These are phyloP conservation scores for Drosophila simulans DNA, from an alignment of 1,140 invertebrate species.

Conservation along the genomic window DNA sequence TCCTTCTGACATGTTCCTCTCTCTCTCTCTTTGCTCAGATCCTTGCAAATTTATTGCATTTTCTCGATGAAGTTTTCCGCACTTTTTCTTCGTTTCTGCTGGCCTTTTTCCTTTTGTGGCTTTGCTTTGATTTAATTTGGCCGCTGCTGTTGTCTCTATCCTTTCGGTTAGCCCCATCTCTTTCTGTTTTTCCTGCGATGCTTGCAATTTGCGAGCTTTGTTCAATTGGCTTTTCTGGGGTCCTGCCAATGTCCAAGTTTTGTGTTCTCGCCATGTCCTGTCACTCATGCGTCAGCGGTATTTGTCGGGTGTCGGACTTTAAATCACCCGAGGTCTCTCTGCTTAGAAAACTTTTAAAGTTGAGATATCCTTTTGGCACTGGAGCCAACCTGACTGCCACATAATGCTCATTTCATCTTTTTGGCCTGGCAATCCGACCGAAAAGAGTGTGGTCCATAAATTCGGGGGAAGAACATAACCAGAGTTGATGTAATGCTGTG, in stretches of 20 bases:
- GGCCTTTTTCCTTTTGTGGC: conserved; percentile 49
- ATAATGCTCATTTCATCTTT: conserved; percentile 4
- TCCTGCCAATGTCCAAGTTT: conserved; percentile 24
- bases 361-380: conserved; percentile 6
- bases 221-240: conserved; percentile 68
- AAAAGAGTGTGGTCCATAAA: conserved; percentile 1
- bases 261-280: conserved; percentile 39
- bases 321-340: conserved; percentile 37
- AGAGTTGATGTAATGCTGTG: conserved; percentile 12
- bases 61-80: conserved; percentile 34
- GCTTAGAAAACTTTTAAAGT: conserved; percentile 32
- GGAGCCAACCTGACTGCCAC: conserved; percentile 2
- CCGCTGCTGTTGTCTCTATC: conserved; percentile 18
- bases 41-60: conserved; percentile 68
- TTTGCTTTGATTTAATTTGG: conserved; percentile 81
- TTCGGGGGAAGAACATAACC: neutral
- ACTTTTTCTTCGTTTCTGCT: conserved; percentile 30
- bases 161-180: neutral
- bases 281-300: conserved; percentile 66
- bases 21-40: conserved; percentile 6
- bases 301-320: conserved; percentile 33
- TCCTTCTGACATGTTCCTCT: conserved; percentile 4
- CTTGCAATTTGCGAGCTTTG: conserved; percentile 76
- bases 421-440: neutral
- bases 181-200: conserved; percentile 9